Conservation (phyloP, 2,113 vertebrate species). For the Trematomus loennbergii region DNA sequence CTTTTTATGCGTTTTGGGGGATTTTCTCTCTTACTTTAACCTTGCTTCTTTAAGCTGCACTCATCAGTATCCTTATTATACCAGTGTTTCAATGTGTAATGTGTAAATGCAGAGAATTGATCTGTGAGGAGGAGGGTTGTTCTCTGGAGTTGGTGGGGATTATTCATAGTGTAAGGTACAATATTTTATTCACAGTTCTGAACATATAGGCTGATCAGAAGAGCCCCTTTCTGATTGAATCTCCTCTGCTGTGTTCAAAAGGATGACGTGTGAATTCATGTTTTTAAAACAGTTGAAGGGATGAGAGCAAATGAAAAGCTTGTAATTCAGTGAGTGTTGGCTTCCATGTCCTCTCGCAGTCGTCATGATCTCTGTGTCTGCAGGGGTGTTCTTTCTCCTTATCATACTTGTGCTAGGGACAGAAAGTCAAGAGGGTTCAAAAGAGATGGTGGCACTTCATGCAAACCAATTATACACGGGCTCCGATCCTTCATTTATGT, state of each 20-base stretch:
- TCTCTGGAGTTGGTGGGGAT: neutral
- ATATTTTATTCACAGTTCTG: neutral
- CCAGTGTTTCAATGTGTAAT: neutral
- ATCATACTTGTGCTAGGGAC: constrained; percentile 47
- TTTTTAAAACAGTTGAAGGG: constrained; percentile 16
- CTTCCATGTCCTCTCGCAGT: neutral
- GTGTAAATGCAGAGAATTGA: neutral
- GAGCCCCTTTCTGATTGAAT: neutral
- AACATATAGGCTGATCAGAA: neutral
- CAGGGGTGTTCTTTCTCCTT: constrained; percentile 46
- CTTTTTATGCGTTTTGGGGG: neutral
- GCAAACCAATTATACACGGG: constrained; percentile 70
- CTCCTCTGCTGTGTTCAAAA: constrained; percentile 12
- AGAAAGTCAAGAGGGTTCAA: constrained; percentile 68
- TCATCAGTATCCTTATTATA: neutral
- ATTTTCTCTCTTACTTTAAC: neutral
- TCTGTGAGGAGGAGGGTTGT: neutral
- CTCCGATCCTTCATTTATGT: constrained; percentile 56
- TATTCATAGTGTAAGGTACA: neutral
- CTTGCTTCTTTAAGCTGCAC: neutral
- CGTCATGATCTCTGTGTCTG: constrained; percentile 30
- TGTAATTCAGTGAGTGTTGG: constrained; percentile 35
- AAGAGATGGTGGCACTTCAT: constrained; percentile 58
- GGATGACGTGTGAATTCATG: constrained; percentile 15
- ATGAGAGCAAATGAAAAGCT: constrained; percentile 25